Conservation (phyloP, 1,140 invertebrate genomes). For the Adoxophyes honmai region DNA sequence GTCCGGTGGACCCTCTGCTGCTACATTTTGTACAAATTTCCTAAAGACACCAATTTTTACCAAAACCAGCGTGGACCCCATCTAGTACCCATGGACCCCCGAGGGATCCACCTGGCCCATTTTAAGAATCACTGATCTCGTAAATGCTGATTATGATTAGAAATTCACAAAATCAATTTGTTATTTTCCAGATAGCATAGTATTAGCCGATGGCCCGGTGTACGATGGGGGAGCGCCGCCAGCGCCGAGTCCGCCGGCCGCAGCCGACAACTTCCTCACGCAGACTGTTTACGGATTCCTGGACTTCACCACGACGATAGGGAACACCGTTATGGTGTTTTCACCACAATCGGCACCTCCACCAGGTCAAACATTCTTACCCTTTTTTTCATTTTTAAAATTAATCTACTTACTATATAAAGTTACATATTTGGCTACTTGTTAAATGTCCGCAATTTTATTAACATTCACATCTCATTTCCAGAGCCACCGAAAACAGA, state of each 20-base stretch:
- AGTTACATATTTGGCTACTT: too few species aligned
- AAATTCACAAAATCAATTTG: slow-evolving; percentile 4
- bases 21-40: too few species aligned
- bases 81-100: too few species aligned
- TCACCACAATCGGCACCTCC: slow-evolving; percentile 86
- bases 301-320: slow-evolving; percentile 93
- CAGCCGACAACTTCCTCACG: slow-evolving; percentile 74
- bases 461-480: slow-evolving; percentile 26
- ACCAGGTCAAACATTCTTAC: slow-evolving; percentile 55
- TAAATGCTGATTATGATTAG: too few species aligned
- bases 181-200: slow-evolving; percentile 38
- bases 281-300: slow-evolving; percentile 94
- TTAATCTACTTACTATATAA: too few species aligned
- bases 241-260: slow-evolving; percentile 22
- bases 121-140: too few species aligned
- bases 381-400: background rate
- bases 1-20: too few species aligned
- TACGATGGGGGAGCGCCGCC: slow-evolving; percentile 36
- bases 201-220: slow-evolving; percentile 34
- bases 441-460: background rate
- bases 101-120: too few species aligned
- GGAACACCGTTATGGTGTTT: slow-evolving; percentile 93
- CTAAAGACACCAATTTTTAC: too few species aligned
- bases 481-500: slow-evolving; percentile 68
- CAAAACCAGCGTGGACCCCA: too few species aligned